These are phyloP conservation scores for Pogonomyrmex californicus DNA, from an alignment of 1,140 invertebrate species.

Conservation along the genomic window DNA sequence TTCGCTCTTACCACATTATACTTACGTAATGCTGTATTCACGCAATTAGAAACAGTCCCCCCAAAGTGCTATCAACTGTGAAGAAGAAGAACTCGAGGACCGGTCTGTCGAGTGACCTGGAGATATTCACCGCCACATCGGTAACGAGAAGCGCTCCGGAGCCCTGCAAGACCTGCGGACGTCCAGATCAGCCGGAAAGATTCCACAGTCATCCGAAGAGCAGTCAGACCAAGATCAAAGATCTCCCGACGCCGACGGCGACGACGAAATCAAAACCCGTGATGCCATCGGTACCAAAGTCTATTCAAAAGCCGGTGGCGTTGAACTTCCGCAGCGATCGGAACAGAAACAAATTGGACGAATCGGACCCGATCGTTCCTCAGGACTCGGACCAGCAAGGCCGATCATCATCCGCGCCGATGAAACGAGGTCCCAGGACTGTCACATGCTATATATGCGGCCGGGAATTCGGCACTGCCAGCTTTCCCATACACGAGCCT, in stretches of 20 bases:
- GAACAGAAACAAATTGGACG: conserved; percentile 71
- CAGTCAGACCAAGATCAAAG: conserved; percentile 63
- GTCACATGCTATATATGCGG: conserved; percentile 93
- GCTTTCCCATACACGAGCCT: conserved; percentile 92
- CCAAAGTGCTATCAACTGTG: conserved; percentile 70
- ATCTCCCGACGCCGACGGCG: conserved; percentile 36
- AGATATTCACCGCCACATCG: conserved; percentile 76
- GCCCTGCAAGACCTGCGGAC: conserved; percentile 88
- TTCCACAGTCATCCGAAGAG: conserved; percentile 88
- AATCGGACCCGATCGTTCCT: conserved; percentile 18
- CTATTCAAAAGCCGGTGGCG: conserved; percentile 87
- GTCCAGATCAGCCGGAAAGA: conserved; percentile 87
- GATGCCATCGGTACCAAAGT: conserved; percentile 74
- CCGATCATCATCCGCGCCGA: conserved; percentile 53
- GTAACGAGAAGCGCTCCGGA: conserved; percentile 83
- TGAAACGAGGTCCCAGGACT: conserved; percentile 84
- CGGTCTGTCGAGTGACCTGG: conserved; percentile 74
- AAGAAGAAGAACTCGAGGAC: conserved; percentile 70
- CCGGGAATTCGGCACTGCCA: conserved; percentile 92
- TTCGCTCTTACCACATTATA: background rate
- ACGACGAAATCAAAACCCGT: conserved; percentile 52
- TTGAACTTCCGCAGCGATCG: conserved; percentile 86
- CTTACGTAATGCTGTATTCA: background rate
- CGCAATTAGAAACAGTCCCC: conserved; percentile 53
- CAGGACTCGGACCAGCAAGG: conserved; percentile 16